These are phyloP conservation scores for Pseudoatta argentina DNA, from an alignment of 1,140 invertebrate species.

Conservation along the genomic window DNA sequence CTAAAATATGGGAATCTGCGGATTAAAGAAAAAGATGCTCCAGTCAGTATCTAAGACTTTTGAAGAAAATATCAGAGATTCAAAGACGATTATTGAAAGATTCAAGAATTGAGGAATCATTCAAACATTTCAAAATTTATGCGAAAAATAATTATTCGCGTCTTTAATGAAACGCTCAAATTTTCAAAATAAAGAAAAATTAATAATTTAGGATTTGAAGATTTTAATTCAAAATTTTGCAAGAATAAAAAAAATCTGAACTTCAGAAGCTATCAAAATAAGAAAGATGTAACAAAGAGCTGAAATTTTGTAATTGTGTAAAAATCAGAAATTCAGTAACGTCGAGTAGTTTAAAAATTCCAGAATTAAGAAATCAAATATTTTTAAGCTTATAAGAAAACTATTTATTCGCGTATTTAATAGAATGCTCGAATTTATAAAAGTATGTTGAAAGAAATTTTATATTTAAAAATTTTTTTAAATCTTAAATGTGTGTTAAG, in stretches of 20 bases:
- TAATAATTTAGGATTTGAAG: background rate
- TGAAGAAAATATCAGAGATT: background rate
- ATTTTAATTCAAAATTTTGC: background rate
- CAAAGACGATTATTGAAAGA: conserved; percentile 3
- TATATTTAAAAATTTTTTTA: background rate
- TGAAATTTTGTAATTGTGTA: background rate
- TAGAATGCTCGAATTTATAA: background rate
- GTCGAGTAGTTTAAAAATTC: too few relatives aligned
- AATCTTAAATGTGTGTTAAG: background rate
- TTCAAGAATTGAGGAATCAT: background rate
- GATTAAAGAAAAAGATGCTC: background rate
- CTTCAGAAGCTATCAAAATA: background rate
- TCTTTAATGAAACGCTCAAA: background rate
- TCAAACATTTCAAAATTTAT: background rate
- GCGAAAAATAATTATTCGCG: background rate
- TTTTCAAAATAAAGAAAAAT: background rate
- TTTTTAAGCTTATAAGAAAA: background rate
- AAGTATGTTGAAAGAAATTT: background rate
- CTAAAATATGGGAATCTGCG: conserved; percentile 2
- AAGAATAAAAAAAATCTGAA: background rate
- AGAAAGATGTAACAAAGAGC: background rate
- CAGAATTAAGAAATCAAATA: too few relatives aligned
- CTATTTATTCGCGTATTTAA: background rate
- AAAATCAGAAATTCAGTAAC: background rate
- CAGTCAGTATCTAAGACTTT: background rate